Evolutionary conservation across 2,797 vertebrate genomes (phyloP).

Genomic region (Salarias fasciatus): DNA sequence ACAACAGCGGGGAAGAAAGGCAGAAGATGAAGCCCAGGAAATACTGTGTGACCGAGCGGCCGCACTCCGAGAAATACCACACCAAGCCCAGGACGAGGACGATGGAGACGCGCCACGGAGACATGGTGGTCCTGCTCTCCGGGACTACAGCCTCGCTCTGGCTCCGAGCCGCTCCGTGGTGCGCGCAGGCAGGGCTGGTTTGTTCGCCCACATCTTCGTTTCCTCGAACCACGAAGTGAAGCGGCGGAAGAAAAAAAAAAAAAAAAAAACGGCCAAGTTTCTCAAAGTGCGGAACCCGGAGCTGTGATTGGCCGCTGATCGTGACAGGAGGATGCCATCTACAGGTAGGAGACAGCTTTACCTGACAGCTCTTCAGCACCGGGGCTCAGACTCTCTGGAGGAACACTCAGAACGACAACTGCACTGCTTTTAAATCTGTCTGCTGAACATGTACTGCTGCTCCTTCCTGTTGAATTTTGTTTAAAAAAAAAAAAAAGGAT

Average conservation of each 20-base stretch:
- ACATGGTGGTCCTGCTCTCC: constrained; percentile 71
- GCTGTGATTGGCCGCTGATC: constrained; percentile 70
- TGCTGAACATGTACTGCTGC: too few species aligned
- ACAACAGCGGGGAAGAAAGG: constrained; percentile 25
- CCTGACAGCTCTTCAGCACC: constrained; percentile 16
- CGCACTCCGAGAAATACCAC: constrained; percentile 77
- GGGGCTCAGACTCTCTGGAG: too few species aligned
- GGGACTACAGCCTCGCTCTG: background rate
- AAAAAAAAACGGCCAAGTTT: constrained; percentile 42
- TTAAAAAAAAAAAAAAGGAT: too few species aligned
- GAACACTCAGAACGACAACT: too few species aligned
- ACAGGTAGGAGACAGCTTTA: constrained; percentile 26
- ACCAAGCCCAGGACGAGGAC: constrained; percentile 61
- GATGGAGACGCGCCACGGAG: constrained; percentile 60
- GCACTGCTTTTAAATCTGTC: too few species aligned
- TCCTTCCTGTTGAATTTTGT: too few species aligned
- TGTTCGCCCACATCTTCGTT: constrained; percentile 33
- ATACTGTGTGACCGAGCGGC: constrained; percentile 55
- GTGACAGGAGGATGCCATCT: constrained; percentile 53
- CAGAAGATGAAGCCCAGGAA: constrained; percentile 61
- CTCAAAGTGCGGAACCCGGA: background rate
- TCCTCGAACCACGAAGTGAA: background rate
- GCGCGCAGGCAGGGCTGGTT: background rate
- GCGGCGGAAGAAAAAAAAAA: background rate
- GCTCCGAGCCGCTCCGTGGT: background rate